phyloP scores from a whole-genome alignment of 1,140 invertebrate genomes.

The Tachypleus tridentatus region DNA sequence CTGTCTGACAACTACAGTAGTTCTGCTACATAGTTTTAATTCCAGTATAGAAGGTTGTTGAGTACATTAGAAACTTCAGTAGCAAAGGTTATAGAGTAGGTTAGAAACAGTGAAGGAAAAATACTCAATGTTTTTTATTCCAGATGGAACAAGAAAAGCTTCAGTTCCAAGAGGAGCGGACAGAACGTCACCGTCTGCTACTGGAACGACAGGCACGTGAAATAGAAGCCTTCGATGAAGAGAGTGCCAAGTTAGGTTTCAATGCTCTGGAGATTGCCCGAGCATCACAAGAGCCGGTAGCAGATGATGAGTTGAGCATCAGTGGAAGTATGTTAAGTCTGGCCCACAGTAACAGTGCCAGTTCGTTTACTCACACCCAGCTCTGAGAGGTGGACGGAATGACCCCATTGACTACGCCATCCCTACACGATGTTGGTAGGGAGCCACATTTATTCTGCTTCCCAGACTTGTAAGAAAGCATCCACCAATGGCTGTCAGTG shows the following conservation, averaged over 20 bases:
- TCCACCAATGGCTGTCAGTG: too few species aligned
- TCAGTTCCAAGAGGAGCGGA: slow-evolving; percentile 77
- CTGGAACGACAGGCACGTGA: slow-evolving; percentile 80
- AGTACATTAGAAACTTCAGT: too few species aligned
- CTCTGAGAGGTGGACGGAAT: slow-evolving; percentile 4
- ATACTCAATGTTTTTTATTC: slow-evolving; percentile 6
- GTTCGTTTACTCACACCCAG: slow-evolving; percentile 26
- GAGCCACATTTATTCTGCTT: too few species aligned
- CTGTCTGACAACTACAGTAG: too few species aligned
- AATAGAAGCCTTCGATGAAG: slow-evolving; percentile 85
- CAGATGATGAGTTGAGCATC: slow-evolving; percentile 60
- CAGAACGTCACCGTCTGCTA: slow-evolving; percentile 70
- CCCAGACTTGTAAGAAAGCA: too few species aligned
- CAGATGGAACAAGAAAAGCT: slow-evolving; percentile 84
- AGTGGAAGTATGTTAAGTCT: slow-evolving; percentile 88
- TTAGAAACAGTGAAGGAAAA: too few species aligned
- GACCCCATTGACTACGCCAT: too few species aligned
- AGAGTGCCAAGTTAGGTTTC: slow-evolving; percentile 76
- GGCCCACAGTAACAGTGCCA: slow-evolving; percentile 71
- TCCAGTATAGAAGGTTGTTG: too few species aligned
- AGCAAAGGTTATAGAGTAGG: too few species aligned
- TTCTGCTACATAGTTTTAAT: too few species aligned
- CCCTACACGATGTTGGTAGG: too few species aligned
- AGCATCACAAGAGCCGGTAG: slow-evolving; percentile 69
- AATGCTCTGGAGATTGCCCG: slow-evolving; percentile 81